phyloP scores from a whole-genome alignment of 2,113 vertebrate genomes.

The Trichomycterus rosablanca region DNA sequence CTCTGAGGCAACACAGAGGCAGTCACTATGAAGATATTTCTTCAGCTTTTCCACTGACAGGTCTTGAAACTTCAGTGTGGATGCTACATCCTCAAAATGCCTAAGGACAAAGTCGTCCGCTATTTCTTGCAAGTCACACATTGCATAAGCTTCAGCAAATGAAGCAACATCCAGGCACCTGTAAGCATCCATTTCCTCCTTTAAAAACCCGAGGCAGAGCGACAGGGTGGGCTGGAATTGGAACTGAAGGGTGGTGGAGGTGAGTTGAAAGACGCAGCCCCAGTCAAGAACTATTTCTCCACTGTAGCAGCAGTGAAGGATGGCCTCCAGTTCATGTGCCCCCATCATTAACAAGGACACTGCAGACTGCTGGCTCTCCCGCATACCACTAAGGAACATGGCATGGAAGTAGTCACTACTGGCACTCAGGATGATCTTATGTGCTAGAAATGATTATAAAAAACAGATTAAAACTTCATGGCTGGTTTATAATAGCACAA shows the following conservation, averaged over 20 bases:
- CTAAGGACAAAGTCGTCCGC: slow-evolving; percentile 74
- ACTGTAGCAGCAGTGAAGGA: slow-evolving; percentile 76
- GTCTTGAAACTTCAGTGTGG: slow-evolving; percentile 74
- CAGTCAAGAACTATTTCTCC: slow-evolving; percentile 72
- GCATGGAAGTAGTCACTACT: slow-evolving; percentile 83
- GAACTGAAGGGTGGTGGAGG: slow-evolving; percentile 75
- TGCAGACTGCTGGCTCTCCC: slow-evolving; percentile 65
- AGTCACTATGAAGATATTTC: slow-evolving; percentile 68
- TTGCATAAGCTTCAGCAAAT: slow-evolving; percentile 71
- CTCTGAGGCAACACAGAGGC: slow-evolving; percentile 76
- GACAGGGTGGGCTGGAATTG: slow-evolving; percentile 77
- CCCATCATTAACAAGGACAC: slow-evolving; percentile 61
- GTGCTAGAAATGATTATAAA: slow-evolving; percentile 64
- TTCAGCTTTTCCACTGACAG: slow-evolving; percentile 69
- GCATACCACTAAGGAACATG: slow-evolving; percentile 86
- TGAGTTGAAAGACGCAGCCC: slow-evolving; percentile 71
- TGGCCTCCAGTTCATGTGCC: slow-evolving; percentile 68
- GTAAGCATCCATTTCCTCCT: slow-evolving; percentile 65
- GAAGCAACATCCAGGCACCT: slow-evolving; percentile 70
- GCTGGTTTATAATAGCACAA: no score
- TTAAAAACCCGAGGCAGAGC: slow-evolving; percentile 75
- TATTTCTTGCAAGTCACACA: slow-evolving; percentile 61
- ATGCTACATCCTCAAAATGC: slow-evolving; percentile 73
- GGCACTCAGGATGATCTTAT: slow-evolving; percentile 78
- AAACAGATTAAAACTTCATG: no score